Conservation (phyloP, 2,888 invertebrate genomes). For the Spodoptera picta region DNA sequence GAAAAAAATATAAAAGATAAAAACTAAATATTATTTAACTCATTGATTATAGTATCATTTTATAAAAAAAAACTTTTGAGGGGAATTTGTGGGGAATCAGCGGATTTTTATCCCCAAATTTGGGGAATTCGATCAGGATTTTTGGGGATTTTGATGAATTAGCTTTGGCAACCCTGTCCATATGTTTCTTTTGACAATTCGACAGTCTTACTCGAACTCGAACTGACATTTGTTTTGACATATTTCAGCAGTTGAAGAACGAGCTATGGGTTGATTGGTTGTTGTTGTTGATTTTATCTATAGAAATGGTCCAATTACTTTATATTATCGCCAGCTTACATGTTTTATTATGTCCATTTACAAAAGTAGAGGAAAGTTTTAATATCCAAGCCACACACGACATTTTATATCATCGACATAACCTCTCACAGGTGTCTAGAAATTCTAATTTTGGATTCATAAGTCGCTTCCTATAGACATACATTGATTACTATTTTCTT, state of each 20-base stretch:
- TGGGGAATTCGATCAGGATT: too few relatives aligned
- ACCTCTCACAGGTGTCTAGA: constrained; percentile 93
- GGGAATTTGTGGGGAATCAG: too few relatives aligned
- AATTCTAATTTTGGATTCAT: constrained; percentile 85
- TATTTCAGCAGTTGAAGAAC: constrained; percentile 26
- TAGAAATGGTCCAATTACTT: constrained; percentile 92
- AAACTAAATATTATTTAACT: too few relatives aligned
- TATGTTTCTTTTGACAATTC: constrained; percentile 12
- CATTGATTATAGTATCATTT: too few relatives aligned
- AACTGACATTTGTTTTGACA: constrained; percentile 32
- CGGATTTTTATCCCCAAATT: too few relatives aligned
- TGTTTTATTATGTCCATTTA: constrained; percentile 96
- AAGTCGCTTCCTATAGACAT: constrained; percentile 61
- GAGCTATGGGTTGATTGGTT: constrained; percentile 73
- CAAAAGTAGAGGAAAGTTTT: constrained; percentile 99
- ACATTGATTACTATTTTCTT: constrained; percentile 68
- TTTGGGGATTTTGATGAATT: too few relatives aligned
- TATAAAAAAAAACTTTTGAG: too few relatives aligned
- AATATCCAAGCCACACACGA: constrained; percentile 99
- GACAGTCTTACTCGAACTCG: constrained; percentile 13
- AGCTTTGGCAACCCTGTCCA: too few relatives aligned
- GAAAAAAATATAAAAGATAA: too few relatives aligned
- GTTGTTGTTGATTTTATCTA: constrained; percentile 55
- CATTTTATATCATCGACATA: constrained; percentile 95
- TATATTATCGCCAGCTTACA: constrained; percentile 93